Base-by-base conservation (phyloP, 1,140 invertebrate genomes). In the Dryas iulia region DNA sequence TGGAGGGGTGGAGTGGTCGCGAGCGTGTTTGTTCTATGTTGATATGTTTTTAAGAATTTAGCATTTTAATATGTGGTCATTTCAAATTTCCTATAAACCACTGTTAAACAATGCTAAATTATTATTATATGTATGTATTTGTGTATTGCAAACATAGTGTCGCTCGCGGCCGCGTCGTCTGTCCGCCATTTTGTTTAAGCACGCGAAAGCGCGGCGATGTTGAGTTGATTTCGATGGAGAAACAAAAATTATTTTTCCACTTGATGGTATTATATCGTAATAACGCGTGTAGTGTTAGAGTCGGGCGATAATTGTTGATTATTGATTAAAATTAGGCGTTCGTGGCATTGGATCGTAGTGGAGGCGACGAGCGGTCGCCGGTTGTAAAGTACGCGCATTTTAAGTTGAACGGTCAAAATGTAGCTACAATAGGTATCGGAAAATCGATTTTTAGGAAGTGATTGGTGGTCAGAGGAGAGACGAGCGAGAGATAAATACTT, bases 251-350 rank as follows among this genome's bases (percentile, higher is more conserved):
- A 91, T 91, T 91, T 91, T 91, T 91, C 87, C 89, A 91, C 87
- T 91, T 81, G 85, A 89, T 86, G 81, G 84, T 87, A 89, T 80
- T 72, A 74, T 86, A 84, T 79, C 58, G 74, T 86, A 84, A 83
- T 84, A 39, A 39, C n/a, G 89, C 84, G 86, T 86, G 85, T 90
- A 90, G 85, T 85, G 80, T 87, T 91, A 91, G 86, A 83, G 82
- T 81, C 81, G 87, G 83, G 83, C 84, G 85, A 85, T 84, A 87
- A 88, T 91, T 90, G 89, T 91, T 91, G 87, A 90, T 90, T 91
- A 91, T 91, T 91, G 89, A 90, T 89, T 86, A 90, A 90, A 87
- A 87, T 87, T 91, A 90, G 83, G 82, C 85, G 83, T 91, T 90
- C 77, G 82, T 84, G 85, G 81, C 87, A 84, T 88, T 82, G 83